Conservation (phyloP, 2,113 vertebrate genomes). For the Pygoscelis antarcticus region DNA sequence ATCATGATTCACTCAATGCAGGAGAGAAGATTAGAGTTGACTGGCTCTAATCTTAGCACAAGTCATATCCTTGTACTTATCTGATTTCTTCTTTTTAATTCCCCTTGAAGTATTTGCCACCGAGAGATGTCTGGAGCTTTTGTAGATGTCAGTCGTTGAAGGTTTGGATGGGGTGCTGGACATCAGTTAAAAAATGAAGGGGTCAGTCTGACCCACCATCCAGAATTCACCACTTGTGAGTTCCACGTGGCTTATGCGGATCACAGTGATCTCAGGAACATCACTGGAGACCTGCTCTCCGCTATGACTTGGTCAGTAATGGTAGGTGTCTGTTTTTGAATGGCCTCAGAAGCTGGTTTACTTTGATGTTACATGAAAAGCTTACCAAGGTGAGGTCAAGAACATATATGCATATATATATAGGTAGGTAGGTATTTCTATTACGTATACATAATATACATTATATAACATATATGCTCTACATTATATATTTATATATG, state of each 20-base stretch:
- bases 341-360: neutral
- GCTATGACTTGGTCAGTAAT: neutral
- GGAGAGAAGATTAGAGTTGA: neutral
- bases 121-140: neutral
- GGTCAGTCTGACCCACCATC: conserved; percentile 74
- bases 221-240: conserved; percentile 80
- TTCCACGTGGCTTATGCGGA: conserved; percentile 78
- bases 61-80: neutral
- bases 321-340: neutral
- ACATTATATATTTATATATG: neutral
- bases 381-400: neutral
- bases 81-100: neutral
- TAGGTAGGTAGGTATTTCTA: neutral
- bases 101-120: neutral
- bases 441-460: neutral
- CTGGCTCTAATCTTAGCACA: neutral
- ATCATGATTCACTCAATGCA: neutral
- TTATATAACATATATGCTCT: neutral
- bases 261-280: conserved; percentile 79
- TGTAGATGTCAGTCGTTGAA: conserved; percentile 73
- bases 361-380: neutral
- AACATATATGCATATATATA: neutral
- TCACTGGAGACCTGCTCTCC: conserved; percentile 79
- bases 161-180: conserved; percentile 71
- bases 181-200: conserved; percentile 79